These are phyloP conservation scores for Temnothorax ravouxi DNA, from an alignment of 2,888 invertebrate genomes.

Conservation along the genomic window DNA sequence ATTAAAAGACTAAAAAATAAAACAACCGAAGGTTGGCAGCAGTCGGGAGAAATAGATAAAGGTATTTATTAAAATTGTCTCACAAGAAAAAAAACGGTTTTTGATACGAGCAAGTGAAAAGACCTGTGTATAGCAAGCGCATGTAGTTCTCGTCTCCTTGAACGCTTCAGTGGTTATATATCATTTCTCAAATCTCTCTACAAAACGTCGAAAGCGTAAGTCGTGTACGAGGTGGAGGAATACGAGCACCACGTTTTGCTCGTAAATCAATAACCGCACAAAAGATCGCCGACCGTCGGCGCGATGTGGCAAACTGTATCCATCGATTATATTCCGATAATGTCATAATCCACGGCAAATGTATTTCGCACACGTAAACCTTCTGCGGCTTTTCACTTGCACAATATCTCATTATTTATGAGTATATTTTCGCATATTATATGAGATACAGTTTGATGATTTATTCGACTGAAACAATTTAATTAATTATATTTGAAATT, in stretches of 20 bases:
- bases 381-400: conserved; percentile 16
- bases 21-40: too few relatives aligned
- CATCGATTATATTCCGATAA: conserved; percentile 74
- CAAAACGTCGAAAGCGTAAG: conserved; percentile 54
- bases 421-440: neutral
- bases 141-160: conserved; percentile 64
- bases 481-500: neutral
- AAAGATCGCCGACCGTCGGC: conserved; percentile 65
- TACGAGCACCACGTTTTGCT: conserved; percentile 54
- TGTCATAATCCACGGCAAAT: conserved; percentile 69
- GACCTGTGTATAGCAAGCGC: neutral
- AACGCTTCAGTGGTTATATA: conserved; percentile 58
- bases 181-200: conserved; percentile 67
- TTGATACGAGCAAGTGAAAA: neutral
- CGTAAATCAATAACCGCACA: conserved; percentile 71
- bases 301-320: conserved; percentile 69
- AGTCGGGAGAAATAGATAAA: too few relatives aligned
- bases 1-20: too few relatives aligned
- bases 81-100: neutral
- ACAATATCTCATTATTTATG: conserved; percentile 18
- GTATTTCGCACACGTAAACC: neutral
- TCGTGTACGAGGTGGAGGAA: conserved; percentile 42
- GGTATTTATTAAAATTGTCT: too few relatives aligned
- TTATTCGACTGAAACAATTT: neutral
- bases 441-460: neutral